Conservation (phyloP, 2,113 vertebrate species). For the Lepidothrix coronata region DNA sequence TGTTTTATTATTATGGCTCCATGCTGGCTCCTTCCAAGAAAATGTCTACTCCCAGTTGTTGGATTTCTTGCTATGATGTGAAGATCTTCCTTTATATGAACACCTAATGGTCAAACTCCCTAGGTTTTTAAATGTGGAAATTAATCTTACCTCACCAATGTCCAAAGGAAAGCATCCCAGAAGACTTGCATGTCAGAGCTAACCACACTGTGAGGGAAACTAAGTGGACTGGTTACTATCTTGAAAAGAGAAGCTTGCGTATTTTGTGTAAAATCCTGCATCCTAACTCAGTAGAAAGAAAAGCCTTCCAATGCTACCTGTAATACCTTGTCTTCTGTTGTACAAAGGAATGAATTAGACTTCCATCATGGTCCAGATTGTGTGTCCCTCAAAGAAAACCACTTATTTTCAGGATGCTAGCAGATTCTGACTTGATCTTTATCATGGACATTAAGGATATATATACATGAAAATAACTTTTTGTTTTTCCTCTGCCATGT, state of each 20-base stretch:
- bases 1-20: neutral
- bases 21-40: neutral
- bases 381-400: neutral
- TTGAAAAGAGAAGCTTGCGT: neutral
- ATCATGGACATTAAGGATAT: neutral
- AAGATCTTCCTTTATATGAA: neutral
- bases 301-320: neutral
- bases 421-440: neutral
- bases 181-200: neutral
- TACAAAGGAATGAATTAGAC: neutral
- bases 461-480: neutral
- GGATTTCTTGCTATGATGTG: neutral
- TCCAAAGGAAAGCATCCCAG: neutral
- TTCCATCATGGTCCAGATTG: neutral
- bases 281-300: neutral
- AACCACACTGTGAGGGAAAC: neutral
- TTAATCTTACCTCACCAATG: neutral
- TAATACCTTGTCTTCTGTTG: neutral
- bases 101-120: neutral
- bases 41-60: neutral
- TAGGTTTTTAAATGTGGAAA: neutral
- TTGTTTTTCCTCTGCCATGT: neutral
- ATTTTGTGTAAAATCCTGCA: neutral
- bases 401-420: neutral
- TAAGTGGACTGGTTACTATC: neutral